Evolutionary conservation across 1,140 invertebrate species (phyloP), one percentile per base, ranked within the genome.

Genomic region (Drosophila parabipectinata): DNA sequence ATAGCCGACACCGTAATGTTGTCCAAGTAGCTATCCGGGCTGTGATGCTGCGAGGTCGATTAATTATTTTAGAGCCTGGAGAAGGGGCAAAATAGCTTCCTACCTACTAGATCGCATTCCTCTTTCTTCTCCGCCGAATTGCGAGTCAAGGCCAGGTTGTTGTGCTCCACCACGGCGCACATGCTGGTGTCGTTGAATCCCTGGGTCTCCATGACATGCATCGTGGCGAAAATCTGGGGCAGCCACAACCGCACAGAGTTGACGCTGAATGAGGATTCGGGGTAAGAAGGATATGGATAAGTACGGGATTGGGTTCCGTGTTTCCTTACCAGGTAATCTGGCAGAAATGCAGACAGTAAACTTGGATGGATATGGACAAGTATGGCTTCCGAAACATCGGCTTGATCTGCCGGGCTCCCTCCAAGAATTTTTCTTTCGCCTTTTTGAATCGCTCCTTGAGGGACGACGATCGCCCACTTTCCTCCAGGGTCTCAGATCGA

Each of bases 171-270:
- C 9, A 89, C 69, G 6, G 72, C 55, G 30, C 83, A 88, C 79
- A 93, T 93, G n/a, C 93, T 79, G 32, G 93, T 93, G 28, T 94
- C 93, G 12, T 93, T 68, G 0, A 85, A 63, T 1, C 93, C 90
- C 5, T 93, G 93, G 4, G 92, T 60, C 34, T 84, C 69, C 14
- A 89, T 79, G 37, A 91, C 55, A 72, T 92, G 91, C 50, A 94
- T 90, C 1, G 93, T 93, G 44, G 93, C 84, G 58, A 94, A 94
- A 3, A 94, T 84, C 57, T 94, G 93, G 0, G 94, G 94, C 51
- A 94, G 76, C 94, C 94, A 94, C n/a, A 89, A 26, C 10, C 84
- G 85, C 52, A 89, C 62, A 1, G 84, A 89, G 21, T 84, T 89
- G 0, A 89, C 73, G 10, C 83, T 88, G 10, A 0, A 9, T 12